Evolutionary conservation across 2,113 vertebrate genomes (phyloP), one percentile per base, ranked within the genome.

Genomic region (Malaclemys terrapin): DNA sequence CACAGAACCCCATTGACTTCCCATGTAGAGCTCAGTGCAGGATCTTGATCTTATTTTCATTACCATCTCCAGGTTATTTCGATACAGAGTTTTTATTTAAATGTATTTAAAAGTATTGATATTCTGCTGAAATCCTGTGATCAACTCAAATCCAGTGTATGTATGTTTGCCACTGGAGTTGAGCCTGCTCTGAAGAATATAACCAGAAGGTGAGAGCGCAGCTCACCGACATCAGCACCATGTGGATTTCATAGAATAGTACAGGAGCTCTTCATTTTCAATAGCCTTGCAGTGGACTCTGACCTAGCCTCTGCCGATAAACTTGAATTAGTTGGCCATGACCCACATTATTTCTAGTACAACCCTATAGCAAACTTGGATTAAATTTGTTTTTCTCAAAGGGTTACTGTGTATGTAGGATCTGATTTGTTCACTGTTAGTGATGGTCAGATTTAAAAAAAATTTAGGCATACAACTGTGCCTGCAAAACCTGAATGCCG

Each of bases 81-180:
- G 90, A 75, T 95, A 95, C 86, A 93, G 96, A 94, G 96, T 93
- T 96, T 84, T 95, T 95, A 91, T 90, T 96, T 95, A 96, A 96
- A 95, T 87, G 85, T 91, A 92, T 92, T 94, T 97, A 94, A 95
- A 97, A 96, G 95, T 92, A 95, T 97, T 97, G 94, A 95, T 96
- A 95, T 62, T 93, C 96, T 96, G 95, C 89, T 96, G 93, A 93
- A 97, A 89, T 89, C 85, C 91, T 87, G 19, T 72, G 95, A 88
- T 95, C 91, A 93, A 92, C 95, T 95, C 86, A 85, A 88, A 85
- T 94, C n/a, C 42, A 20, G 94, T 87, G 0, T 56, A 17, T 72
- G 80, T 86, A 76, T 65, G 59, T 49, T 85, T 89, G 76, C 93
- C 10, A 31, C 45, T 47, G 78, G 13, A 27, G 10, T 13, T 80